These are phyloP conservation scores for Netelia melanura DNA, from an alignment of 2,888 invertebrate genomes.

Conservation along the genomic window DNA sequence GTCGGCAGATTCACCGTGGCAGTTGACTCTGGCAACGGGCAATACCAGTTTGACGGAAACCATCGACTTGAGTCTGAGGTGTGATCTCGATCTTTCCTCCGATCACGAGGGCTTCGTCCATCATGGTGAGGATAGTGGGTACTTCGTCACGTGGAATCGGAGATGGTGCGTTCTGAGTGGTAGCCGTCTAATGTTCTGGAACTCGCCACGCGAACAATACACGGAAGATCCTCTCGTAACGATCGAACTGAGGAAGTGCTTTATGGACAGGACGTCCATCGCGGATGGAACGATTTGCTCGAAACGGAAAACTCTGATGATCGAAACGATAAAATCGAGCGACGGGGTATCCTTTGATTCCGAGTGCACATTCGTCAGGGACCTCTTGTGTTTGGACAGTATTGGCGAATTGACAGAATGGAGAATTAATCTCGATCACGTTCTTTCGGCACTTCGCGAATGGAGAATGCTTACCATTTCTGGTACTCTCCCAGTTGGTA, in stretches of 20 bases:
- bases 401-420: conserved; percentile 84
- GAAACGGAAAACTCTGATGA: conserved; percentile 84
- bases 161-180: conserved; percentile 86
- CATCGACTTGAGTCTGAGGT: conserved; percentile 76
- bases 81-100: conserved; percentile 76
- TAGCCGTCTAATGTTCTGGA: conserved; percentile 85
- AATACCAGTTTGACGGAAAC: conserved; percentile 77
- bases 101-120: conserved; percentile 85
- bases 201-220: conserved; percentile 85
- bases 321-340: conserved; percentile 78
- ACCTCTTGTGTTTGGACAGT: conserved; percentile 85
- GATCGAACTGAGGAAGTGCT: conserved; percentile 84
- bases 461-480: conserved; percentile 79
- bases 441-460: conserved; percentile 82
- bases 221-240: conserved; percentile 80
- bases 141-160: conserved; percentile 86
- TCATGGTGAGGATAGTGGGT: conserved; percentile 83
- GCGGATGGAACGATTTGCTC: conserved; percentile 85
- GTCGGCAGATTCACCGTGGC: conserved; percentile 74
- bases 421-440: conserved; percentile 85
- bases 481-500: too few species aligned
- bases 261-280: conserved; percentile 77
- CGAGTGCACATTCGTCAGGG: conserved; percentile 69
- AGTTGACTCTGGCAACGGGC: conserved; percentile 73
- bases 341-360: conserved; percentile 20